Conservation (phyloP, 2,113 vertebrate genomes). For the Passer domesticus region DNA sequence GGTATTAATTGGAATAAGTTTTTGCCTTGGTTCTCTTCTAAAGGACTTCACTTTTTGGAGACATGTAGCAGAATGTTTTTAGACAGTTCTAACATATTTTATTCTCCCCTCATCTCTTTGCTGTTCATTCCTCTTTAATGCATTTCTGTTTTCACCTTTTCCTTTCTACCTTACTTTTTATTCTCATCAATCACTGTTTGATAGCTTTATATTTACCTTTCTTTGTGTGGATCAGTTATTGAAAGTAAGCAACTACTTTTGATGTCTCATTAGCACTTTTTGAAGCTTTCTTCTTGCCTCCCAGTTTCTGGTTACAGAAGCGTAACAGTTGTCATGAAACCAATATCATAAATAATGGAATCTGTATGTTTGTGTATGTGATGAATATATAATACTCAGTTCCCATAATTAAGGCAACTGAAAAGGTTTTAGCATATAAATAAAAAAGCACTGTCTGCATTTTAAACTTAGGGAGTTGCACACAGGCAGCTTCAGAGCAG, state of each 20-base stretch:
- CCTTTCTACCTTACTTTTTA: background rate
- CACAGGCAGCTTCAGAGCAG: conserved; percentile 57
- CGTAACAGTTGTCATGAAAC: conserved; percentile 12
- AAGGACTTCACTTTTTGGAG: background rate
- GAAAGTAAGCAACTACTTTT: conserved; percentile 10
- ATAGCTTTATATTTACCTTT: background rate
- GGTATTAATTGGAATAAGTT: background rate
- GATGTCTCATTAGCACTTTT: conserved; percentile 32
- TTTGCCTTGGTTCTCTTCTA: background rate
- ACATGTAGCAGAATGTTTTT: background rate
- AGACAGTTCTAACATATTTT: background rate
- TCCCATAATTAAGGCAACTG: conserved; percentile 52
- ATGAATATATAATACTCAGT: conserved; percentile 23
- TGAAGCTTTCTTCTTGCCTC: conserved; percentile 18
- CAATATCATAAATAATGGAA: conserved; percentile 1
- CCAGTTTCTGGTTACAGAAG: conserved; percentile 50
- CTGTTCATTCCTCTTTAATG: background rate
- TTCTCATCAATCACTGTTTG: background rate
- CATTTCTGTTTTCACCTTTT: background rate
- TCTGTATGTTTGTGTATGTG: background rate
- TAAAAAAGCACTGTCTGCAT: conserved; percentile 25
- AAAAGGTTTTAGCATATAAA: conserved; percentile 24
- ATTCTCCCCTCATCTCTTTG: background rate
- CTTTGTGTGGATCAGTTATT: background rate
- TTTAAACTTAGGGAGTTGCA: conserved; percentile 12